Evolutionary conservation across 2,113 vertebrate species (phyloP).

Genomic region (Plectropomus leopardus): DNA sequence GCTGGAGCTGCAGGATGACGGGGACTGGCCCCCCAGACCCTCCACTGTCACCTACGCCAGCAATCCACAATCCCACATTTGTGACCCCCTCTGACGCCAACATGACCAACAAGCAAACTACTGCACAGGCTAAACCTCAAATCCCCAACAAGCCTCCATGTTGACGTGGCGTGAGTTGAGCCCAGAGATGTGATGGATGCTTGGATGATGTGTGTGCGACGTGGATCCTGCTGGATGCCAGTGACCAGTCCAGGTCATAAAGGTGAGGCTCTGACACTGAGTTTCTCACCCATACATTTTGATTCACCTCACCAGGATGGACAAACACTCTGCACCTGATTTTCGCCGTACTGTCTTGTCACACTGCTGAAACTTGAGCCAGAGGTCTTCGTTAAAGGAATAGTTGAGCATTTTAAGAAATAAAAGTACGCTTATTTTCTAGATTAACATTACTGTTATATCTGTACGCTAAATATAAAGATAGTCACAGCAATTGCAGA

Average conservation of each 20-base stretch:
- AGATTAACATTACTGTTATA: neutral
- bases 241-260: neutral
- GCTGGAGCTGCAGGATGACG: constrained; percentile 90
- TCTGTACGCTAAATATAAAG: too few relatives aligned
- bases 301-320: neutral
- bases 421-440: neutral
- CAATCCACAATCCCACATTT: constrained; percentile 44
- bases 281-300: neutral
- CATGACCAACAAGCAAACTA: neutral
- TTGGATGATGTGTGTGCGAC: neutral
- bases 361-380: constrained; percentile 30
- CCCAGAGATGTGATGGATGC: neutral
- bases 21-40: constrained; percentile 92
- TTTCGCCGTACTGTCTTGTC: neutral
- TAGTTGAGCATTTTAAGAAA: neutral
- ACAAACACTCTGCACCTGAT: constrained; percentile 1
- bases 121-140: constrained; percentile 23
- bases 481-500: too few relatives aligned
- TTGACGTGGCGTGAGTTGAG: neutral
- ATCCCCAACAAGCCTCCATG: neutral
- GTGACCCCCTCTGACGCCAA: constrained; percentile 50
- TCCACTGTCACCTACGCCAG: constrained; percentile 89
- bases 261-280: constrained; percentile 8
- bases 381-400: constrained; percentile 4
- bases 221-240: neutral